Base-by-base conservation (phyloP, 1,140 invertebrate genomes). In the Plectrocnemia conspersa region DNA sequence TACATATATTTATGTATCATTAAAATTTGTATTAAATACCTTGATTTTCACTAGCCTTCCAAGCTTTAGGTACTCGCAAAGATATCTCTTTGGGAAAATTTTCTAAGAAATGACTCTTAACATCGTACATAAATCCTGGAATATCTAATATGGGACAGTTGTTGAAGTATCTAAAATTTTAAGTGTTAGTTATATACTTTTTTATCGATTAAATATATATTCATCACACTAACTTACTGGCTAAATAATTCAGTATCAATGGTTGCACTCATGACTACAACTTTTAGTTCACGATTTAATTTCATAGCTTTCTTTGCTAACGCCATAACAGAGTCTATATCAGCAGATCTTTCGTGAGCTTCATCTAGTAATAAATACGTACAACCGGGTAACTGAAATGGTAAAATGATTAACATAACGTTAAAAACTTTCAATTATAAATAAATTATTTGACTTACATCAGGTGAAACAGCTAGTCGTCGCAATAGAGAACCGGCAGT, bases 311-410 rank as follows among this genome's bases (percentile, higher is more conserved):
- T 79, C 72, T 76, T 93, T 84, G 10, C 89, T 80, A 67, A 94
- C 80, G 53, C 86, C 85, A 77, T 85, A 0, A 98, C 75, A 2
- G 98, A 78, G 76, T 99, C 97, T 0, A 93, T 97, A 63, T 94
- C 89, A 1, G 98, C 83, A 0, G 95, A 97, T 33, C 97, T 76
- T 74, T 99, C 97, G 70, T 99, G 97, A 40, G 93, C 95, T 72
- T 99, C 97, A 74, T 99, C 97, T 41, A 99, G 76, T 52, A 99
- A 87, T 5, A 99, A 82, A 65, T 89, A 85, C 13, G 82, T 85
- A 32, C 82, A 80, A 13, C 77, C 74, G 49, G 68, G 74, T 23
- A 91, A 68, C 84, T 75, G 62, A 24, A 50, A 49, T n/a, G n/a
- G n/a, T n/a, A n/a, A n/a, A n/a, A n/a, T n/a, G n/a, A 36, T 49